These are phyloP conservation scores for Drosophila flavopinicola DNA, from an alignment of 2,888 invertebrate genomes.

Conservation along the genomic window DNA sequence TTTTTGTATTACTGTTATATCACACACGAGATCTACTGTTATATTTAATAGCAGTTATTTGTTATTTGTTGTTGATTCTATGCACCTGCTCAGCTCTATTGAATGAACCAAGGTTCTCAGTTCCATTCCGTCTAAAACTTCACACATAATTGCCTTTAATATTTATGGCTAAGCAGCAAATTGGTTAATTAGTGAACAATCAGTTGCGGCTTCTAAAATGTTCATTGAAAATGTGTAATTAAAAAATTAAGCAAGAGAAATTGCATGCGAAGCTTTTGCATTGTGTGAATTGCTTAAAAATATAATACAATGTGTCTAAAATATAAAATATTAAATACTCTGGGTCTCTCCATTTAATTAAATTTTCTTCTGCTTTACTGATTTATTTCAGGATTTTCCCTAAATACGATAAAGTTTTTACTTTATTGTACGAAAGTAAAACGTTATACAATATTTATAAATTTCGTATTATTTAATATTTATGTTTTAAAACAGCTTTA, in stretches of 20 bases:
- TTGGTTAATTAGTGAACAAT: constrained; percentile 21
- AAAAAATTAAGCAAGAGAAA: not conserved
- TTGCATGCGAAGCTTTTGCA: constrained; percentile 1
- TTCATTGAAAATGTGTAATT: not conserved
- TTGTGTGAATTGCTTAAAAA: not conserved
- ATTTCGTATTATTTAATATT: no score
- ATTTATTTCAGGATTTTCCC: no score
- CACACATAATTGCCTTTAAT: constrained; percentile 40
- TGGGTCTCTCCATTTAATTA: no score
- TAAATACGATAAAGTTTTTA: no score
- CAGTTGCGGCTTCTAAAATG: constrained; percentile 1
- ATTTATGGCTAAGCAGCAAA: constrained; percentile 11
- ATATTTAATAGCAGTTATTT: constrained; percentile 19
- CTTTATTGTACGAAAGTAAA: no score
- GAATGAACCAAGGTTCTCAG: constrained; percentile 35
- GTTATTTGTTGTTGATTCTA: constrained; percentile 7
- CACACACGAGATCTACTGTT: constrained; percentile 45
- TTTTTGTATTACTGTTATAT: constrained; percentile 2
- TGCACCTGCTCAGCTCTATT: constrained; percentile 15
- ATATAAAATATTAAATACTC: no score
- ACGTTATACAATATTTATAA: no score
- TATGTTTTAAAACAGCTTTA: no score
- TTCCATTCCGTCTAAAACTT: constrained; percentile 7
- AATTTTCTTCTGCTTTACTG: no score
- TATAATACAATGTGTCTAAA: no score